Percentiles rank a stretch among this genome's conserved stretches.
These are phyloP conservation scores for Sebastolobus alascanus DNA, from an alignment of 2,797 vertebrate species.

Conservation along the genomic window DNA sequence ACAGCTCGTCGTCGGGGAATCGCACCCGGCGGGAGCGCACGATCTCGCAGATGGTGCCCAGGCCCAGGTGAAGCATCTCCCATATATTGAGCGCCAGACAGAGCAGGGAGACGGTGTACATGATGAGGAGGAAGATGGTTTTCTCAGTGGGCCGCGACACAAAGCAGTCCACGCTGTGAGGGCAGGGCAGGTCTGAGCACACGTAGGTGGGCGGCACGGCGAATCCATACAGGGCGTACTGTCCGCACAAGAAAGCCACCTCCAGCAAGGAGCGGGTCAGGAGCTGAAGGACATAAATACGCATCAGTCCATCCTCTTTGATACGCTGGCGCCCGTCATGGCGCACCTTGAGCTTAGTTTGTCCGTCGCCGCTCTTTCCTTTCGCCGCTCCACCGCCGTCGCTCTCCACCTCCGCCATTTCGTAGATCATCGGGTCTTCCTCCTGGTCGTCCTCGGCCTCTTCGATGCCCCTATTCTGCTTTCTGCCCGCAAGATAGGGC, in stretches of 20 bases:
- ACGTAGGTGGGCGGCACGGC: slow-evolving; percentile 88
- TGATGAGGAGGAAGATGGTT: slow-evolving; percentile 96
- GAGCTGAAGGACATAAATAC: slow-evolving; percentile 93
- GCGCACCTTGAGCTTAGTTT: slow-evolving; percentile 81
- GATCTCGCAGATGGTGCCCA: slow-evolving; percentile 92
- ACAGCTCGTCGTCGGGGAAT: slow-evolving; percentile 65
- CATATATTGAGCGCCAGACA: slow-evolving; percentile 92
- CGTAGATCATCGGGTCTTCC: slow-evolving; percentile 90
- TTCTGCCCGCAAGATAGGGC: slow-evolving; percentile 78
- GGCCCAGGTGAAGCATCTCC: slow-evolving; percentile 96
- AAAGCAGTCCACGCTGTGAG: slow-evolving; percentile 93
- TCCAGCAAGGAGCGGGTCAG: slow-evolving; percentile 90
- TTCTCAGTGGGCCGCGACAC: slow-evolving; percentile 96
- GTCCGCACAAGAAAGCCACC: slow-evolving; percentile 91
- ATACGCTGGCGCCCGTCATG: slow-evolving; percentile 92
- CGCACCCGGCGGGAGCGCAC: slow-evolving; percentile 79
- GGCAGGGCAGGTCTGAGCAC: slow-evolving; percentile 90
- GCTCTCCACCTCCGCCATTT: slow-evolving; percentile 87
- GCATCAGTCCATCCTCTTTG: slow-evolving; percentile 92
- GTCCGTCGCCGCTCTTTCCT: slow-evolving; percentile 54
- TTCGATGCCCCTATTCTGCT: slow-evolving; percentile 78
- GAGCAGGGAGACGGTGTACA: slow-evolving; percentile 93
- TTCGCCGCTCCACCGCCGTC: slow-evolving; percentile 79
- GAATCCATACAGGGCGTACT: slow-evolving; percentile 94
- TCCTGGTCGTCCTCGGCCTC: slow-evolving; percentile 85